Evolutionary conservation across 2,797 vertebrate species (phyloP), one percentile per base, ranked within the genome.

Genomic region (Eremophila alpestris): DNA sequence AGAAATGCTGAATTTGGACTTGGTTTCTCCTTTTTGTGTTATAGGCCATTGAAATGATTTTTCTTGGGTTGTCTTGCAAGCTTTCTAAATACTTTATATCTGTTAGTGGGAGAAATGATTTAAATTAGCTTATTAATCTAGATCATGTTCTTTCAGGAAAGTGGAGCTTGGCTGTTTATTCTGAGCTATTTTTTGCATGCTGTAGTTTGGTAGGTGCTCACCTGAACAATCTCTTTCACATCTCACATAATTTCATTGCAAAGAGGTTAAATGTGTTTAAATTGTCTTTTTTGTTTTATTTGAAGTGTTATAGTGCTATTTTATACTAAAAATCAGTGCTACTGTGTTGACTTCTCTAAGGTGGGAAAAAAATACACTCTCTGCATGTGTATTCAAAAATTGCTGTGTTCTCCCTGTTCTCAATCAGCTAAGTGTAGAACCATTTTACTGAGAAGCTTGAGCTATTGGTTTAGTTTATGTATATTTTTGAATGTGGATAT

Each of bases 401-500:
- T 30, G 18, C 51, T 59, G 2, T 46, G 14, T 56, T 83, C 16
- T 71, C 18, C 7, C 5, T 78, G 51, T 60, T 90, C 29, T 91
- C 74, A 62, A 21, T 89, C 78, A 65, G 21, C 64, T 83, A 94
- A 95, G 70, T 40, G 34, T 34, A 92, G 62, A 76, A 95, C 43
- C 30, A 54, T 56, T 79, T 91, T 85, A 78, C 56, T 80, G 69
- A 94, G 85, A 65, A 85, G 43, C 87, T 77, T 70, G 59, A 92
- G 29, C 26, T 85, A 58, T 76, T 89, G 79, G n/a, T 67, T 69
- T 87, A 68, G 75, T 93, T 96, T 92, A 40, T 80, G 62, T 80
- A 52, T 85, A 48, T 94, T 85, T 83, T 85, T 14, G 12, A 92
- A 80, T 77, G 94, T 87, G 95, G 78, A 89, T 96, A 41, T 80